Base-by-base conservation (phyloP, 2,113 vertebrate species). In the Grammomys surdaster region DNA sequence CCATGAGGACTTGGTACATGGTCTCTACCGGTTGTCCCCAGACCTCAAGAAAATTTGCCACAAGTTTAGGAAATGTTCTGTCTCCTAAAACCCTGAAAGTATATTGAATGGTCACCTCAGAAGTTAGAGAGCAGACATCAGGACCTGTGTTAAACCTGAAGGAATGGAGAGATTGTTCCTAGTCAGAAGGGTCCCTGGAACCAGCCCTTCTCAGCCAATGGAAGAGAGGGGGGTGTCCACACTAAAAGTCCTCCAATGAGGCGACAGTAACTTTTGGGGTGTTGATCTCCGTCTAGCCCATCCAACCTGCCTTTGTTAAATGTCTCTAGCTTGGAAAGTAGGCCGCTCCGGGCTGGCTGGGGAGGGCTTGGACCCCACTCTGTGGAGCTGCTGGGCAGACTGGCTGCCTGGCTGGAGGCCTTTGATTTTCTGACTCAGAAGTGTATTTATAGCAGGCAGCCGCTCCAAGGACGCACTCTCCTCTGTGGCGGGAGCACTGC, bases 401-500 rank as follows among this genome's bases (percentile, higher is more conserved):
- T 1, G 33, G 80, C 96, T 48, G 77, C 82, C 89, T 0, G 63
- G 69, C 24, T 70, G 97, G 92, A 88, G 69, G 96, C 9, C 0
- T 28, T 72, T 85, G 88, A 92, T 56, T 76, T 80, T 95, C 93
- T 97, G 95, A 96, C 95, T 97, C 96, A 96, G 76, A 13, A 1
- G 8, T 48, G 48, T 97, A 97, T 97, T 97, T 97, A 97, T 95
- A 97, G 96, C 90, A 11, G 78, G 81, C 69, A n/a, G 88, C 63
- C 0, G 84, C 88, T 80, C 92, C 81, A 20, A 78, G 89, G 95
- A 82, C 86, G 0, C 1, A 70, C 81, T 85, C 69, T 56, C 82
- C 67, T 36, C 80, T 70, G 88, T 40, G 4, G 82, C 10, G 0
- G 70, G 72, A 65, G 88, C 93, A n/a, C 1, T 13, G 76, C 7